A percentile compares a stretch with the other conserved stretches of the same genome.
phyloP scores from a whole-genome alignment of 2,797 vertebrate genomes.

The Austrolebias charrua region DNA sequence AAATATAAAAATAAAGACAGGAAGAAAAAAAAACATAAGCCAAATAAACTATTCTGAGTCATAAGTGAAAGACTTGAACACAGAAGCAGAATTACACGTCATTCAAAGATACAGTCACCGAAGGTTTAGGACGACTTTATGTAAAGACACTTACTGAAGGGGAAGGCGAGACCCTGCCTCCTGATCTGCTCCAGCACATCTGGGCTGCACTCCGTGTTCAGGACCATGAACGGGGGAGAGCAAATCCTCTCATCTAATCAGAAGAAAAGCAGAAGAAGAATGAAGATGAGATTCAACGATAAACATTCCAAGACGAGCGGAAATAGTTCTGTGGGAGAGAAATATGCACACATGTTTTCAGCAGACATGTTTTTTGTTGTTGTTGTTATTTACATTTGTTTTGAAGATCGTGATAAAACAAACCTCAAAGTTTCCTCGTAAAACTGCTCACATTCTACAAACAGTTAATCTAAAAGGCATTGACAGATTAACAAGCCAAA shows the following conservation, averaged over 20 bases:
- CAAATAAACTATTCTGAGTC: not conserved
- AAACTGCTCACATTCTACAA: too few species aligned
- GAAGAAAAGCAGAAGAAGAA: slow-evolving; percentile 17
- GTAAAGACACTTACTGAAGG: slow-evolving; percentile 88
- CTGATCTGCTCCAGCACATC: slow-evolving; percentile 91
- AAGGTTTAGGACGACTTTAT: not conserved
- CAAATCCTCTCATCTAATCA: slow-evolving; percentile 83
- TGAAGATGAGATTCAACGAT: not conserved
- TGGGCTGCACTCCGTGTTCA: slow-evolving; percentile 89
- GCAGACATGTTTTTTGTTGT: not conserved
- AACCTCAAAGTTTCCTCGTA: not conserved
- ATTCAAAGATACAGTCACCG: too few species aligned
- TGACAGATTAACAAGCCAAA: too few species aligned
- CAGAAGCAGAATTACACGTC: not conserved
- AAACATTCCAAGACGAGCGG: not conserved
- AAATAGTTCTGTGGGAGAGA: not conserved
- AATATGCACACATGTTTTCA: not conserved
- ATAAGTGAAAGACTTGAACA: slow-evolving; percentile 1
- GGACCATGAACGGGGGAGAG: slow-evolving; percentile 97
- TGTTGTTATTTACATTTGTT: too few species aligned
- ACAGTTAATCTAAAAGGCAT: too few species aligned
- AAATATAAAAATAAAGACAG: slow-evolving; percentile 32
- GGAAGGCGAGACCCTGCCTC: slow-evolving; percentile 93
- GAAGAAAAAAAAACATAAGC: not conserved
- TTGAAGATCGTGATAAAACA: not conserved